Base-by-base conservation (phyloP, 2,797 vertebrate species). In the Acridotheres tristis region DNA sequence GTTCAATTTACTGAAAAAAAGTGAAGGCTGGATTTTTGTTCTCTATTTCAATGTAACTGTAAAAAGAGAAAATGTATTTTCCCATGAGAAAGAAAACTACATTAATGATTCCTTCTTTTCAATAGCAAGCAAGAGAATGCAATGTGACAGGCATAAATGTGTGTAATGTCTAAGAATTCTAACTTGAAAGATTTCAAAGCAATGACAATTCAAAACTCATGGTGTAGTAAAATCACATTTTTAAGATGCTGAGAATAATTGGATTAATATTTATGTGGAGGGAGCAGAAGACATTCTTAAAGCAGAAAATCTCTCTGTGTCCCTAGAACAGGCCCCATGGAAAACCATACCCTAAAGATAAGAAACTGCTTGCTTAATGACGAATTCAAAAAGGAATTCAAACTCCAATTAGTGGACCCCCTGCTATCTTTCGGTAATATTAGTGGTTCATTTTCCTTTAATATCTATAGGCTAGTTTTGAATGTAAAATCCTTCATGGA, bases 41-140 rank as follows among this genome's bases (percentile, higher is more conserved):
- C 76, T 90, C 21, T 90, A 51, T 90, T 92, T 89, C 62, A 69
- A 30, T 88, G 47, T 81, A 81, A 88, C 88, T 82, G 61, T 89
- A 83, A 83, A 92, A 94, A 90, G 72, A 88, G 47, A 93, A 96
- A 95, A 92, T 51, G n/a, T 43, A 20, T 94, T 89, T 90, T 90
- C 65, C 63, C 4, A 0, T 69, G 69, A 90, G 76, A 36, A 80
- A 67, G 78, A 76, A 55, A 63, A 59, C 0, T 40, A 94, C 69
- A 89, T 92, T 83, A 92, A 84, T 74, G 67, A 94, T 86, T 80
- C 65, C 55, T 66, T 67, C 83, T 95, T 94, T 93, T 96, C 95
- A 83, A 91, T 93, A 88, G 84, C 57, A 92, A 90, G 68, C 0
- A 1, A n/a, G 50, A 74, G 34, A 93, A 94, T 81, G 57, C 3